phyloP scores from a whole-genome alignment of 2,113 vertebrate species.

The Entomyzon cyanotis region DNA sequence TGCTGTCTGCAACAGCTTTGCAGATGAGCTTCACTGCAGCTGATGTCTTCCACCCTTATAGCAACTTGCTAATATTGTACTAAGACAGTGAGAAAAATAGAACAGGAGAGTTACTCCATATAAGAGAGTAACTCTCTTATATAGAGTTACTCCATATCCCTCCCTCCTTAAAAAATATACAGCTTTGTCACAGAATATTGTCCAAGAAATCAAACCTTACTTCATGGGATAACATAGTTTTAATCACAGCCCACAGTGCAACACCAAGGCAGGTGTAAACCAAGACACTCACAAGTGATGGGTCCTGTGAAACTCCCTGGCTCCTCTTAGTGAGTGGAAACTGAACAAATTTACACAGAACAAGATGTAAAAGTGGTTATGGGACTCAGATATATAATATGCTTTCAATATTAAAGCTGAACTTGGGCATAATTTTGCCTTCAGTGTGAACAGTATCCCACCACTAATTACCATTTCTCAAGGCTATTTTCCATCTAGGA shows the following conservation, averaged over 20 bases:
- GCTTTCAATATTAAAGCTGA: not conserved
- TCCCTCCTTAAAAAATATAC: not conserved
- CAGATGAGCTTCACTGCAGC: not conserved
- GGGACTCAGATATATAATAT: not conserved
- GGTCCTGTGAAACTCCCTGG: not conserved
- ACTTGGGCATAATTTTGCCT: fast-evolving
- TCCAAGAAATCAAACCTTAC: not conserved
- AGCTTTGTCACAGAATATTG: not conserved
- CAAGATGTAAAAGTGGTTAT: not conserved
- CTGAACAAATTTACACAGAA: not conserved
- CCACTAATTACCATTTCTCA: not conserved
- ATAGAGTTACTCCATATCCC: not conserved
- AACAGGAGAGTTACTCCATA: not conserved
- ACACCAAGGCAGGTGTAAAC: not conserved
- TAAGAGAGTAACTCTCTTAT: too few relatives aligned
- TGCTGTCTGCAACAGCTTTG: not conserved
- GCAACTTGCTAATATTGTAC: not conserved
- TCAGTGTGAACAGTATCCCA: not conserved
- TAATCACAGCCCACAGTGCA: not conserved
- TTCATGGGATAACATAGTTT: not conserved
- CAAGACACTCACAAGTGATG: not conserved
- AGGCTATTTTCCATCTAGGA: not conserved
- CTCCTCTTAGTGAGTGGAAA: not conserved
- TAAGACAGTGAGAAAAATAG: not conserved
- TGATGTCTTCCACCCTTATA: not conserved